Conservation (phyloP, 2,888 invertebrate species). For the Cremastinae sp. region DNA sequence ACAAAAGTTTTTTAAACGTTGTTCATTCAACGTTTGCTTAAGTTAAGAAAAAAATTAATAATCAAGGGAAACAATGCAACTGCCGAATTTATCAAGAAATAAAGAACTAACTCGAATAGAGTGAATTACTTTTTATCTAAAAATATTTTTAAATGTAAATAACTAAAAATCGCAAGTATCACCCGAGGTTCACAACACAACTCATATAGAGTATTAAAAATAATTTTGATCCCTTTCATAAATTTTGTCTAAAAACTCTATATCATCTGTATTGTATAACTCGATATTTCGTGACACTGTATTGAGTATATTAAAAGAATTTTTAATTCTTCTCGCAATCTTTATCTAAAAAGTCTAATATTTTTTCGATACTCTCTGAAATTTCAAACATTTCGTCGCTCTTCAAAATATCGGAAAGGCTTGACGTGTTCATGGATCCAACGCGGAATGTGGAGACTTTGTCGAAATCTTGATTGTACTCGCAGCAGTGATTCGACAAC, state of each 20-base stretch:
- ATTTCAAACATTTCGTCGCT: not conserved
- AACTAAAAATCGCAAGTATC: not conserved
- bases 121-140: constrained; percentile 6
- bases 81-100: constrained; percentile 1
- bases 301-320: not conserved
- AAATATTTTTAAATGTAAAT: constrained; percentile 25
- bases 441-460: not conserved
- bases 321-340: not conserved
- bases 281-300: no score
- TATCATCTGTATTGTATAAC: no score
- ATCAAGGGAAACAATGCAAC: not conserved
- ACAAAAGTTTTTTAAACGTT: constrained; percentile 3
- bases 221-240: no score
- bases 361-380: constrained; percentile 5
- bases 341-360: constrained; percentile 23
- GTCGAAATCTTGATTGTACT: constrained; percentile 27
- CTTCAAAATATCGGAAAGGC: not conserved
- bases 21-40: not conserved
- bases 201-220: no score
- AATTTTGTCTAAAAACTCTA: no score
- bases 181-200: not conserved
- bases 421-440: not conserved
- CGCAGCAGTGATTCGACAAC: constrained; percentile 48
- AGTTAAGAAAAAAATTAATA: not conserved
- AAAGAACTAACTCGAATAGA: not conserved